A percentile compares a stretch with the other conserved stretches of the same genome.
Evolutionary conservation across 64 coral and sea anemone species (phyloP).

Genomic region (Montipora foliosa): DNA sequence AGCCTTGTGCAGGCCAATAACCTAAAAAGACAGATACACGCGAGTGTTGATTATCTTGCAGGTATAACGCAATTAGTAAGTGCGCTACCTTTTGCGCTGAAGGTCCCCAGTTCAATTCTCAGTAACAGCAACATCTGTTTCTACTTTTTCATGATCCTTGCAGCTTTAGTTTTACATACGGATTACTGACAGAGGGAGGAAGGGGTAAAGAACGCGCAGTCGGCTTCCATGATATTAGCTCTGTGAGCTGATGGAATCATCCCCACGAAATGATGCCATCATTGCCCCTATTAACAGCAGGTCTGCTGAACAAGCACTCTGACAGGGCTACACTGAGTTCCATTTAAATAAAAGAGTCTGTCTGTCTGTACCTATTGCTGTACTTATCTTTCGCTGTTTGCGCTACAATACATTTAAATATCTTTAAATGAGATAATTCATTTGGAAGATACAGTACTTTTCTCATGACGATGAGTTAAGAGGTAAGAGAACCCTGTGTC

Average conservation of each 20-base stretch:
- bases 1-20: slow-evolving; percentile 81
- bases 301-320: slow-evolving; percentile 4
- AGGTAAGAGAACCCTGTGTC: not conserved
- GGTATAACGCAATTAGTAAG: not conserved
- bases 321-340: not conserved
- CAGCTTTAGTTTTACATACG: too few species aligned
- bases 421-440: not conserved
- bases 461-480: not conserved
- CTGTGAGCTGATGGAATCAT: not conserved
- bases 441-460: not conserved
- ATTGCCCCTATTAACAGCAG: not conserved
- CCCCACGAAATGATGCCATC: not conserved
- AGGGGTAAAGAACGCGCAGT: not conserved
- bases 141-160: too few species aligned
- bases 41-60: not conserved
- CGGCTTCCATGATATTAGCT: not conserved
- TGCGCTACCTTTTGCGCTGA: not conserved
- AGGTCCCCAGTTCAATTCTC: not conserved
- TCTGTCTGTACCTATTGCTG: slow-evolving; percentile 2
- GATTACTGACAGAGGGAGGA: too few species aligned
- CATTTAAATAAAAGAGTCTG: not conserved
- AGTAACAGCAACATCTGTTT: too few species aligned
- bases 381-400: not conserved
- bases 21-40: slow-evolving; percentile 24
- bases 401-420: not conserved